These are phyloP conservation scores for Drepana arcuata DNA, from an alignment of 1,140 invertebrate genomes.

Conservation along the genomic window DNA sequence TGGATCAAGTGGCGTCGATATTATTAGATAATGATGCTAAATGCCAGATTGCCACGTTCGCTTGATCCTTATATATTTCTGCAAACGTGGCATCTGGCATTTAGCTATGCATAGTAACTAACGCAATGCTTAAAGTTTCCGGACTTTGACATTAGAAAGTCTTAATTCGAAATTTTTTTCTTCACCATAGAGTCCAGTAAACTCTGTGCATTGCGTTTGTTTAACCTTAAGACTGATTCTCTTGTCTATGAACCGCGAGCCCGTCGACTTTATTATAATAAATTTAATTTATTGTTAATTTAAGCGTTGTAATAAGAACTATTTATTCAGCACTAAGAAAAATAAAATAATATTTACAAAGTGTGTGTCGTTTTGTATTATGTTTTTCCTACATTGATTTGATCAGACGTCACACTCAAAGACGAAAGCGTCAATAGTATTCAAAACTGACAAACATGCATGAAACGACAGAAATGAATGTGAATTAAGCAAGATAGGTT, in stretches of 20 bases:
- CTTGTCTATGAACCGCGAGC: constrained; percentile 48
- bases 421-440: too few relatives aligned
- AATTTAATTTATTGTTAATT: constrained; percentile 51
- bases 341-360: constrained; percentile 42
- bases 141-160: too few relatives aligned
- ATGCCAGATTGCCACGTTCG: constrained; percentile 59
- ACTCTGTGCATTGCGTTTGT: constrained; percentile 39
- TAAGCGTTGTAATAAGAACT: constrained; percentile 46
- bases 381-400: constrained; percentile 15
- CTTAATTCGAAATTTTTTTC: constrained; percentile 20
- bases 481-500: too few relatives aligned
- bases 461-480: too few relatives aligned
- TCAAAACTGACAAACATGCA: too few relatives aligned
- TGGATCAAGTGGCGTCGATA: constrained; percentile 56
- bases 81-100: constrained; percentile 62
- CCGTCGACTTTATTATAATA: constrained; percentile 63
- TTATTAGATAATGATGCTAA: constrained; percentile 29
- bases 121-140: constrained; percentile 49
- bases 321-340: constrained; percentile 64
- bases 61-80: constrained; percentile 36
- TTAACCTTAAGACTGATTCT: constrained; percentile 41
- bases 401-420: too few relatives aligned
- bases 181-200: constrained; percentile 18
- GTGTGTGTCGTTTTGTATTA: constrained; percentile 20
- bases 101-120: constrained; percentile 44